Evolutionary conservation across 1,140 invertebrate species (phyloP), one percentile per base, ranked within the genome.

Genomic region (Rhopalosiphum padi): DNA sequence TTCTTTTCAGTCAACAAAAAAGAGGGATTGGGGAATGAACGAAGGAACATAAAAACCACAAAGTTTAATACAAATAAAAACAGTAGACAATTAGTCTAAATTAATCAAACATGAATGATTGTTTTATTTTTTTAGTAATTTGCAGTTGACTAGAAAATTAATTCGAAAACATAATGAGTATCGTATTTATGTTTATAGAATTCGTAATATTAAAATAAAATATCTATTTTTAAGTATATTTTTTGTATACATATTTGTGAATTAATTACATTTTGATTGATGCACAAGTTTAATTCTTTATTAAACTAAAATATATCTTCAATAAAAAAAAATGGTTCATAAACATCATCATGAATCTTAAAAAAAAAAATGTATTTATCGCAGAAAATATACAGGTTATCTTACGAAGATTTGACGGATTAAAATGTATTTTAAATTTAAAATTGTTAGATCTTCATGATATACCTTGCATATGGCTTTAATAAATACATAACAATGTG

Each of bases 21-120:
- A 68, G 30, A 68, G 60, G 25, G 87, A 88, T 88, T 88, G 7
- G n/a, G 48, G n/a, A 37, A 53, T 89, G 35, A 53, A 51, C 18
- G 46, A 35, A 48, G 18, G 18, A 55, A 55, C 35, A 89, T 89
- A 53, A 53, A 55, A 89, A 89, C 87, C 87, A 89, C 87, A 89
- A 55, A 89, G 35, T 53, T 89, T 89, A 55, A 53, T 55, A 25
- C 51, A 37, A 89, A 89, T 88, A 89, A 89, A 89, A 89, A 55
- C 35, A 87, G 18, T 48, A 53, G n/a, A 53, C n/a, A 53, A 55
- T 89, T 89, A 89, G 48, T 23, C 51, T 89, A 89, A 89, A 89
- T 89, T 89, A 89, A 89, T 53, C 21, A 89, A 89, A 89, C 48
- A 89, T 53, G 48, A 89, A 55, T 53, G 48, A 89, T 89, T 51